Base-by-base conservation (phyloP, 2,797 vertebrate species). In the Urophycis tenuis region DNA sequence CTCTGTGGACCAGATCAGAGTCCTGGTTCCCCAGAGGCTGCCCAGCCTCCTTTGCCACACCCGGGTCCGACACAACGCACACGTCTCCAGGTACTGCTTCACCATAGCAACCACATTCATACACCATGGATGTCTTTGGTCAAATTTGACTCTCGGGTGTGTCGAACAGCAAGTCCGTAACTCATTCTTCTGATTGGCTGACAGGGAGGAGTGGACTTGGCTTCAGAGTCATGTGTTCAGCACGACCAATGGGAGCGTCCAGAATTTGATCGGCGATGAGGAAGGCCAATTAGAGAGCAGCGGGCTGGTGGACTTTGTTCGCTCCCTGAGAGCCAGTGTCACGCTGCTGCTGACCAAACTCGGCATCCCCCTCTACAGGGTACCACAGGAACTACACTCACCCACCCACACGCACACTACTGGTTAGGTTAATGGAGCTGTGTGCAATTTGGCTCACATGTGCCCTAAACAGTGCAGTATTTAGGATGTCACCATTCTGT, bases 201-300 rank as follows among this genome's bases (percentile, higher is more conserved):
- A 73, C 86, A 94, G 93, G 71, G 93, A 93, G 77, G 93, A 94
- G 89, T 94, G 93, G 93, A 79, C 82, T 1, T 93, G 92, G 93
- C 89, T 94, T 49, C 92, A 93, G 90, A 90, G 87, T 78, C 91
- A 93, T 3, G 86, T 88, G 70, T 85, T 77, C 92, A 91, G 81
- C 5, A 74, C 87, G 84, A 45, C 88, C 91, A 85, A 79, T 83
- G 91, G 88, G 88, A 67, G 87, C 80, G 84, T 78, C 88, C 88
- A 93, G 67, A 86, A 85, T 84, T 34, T 88, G 77, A 83, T 77
- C 2, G 15, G 77, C 10, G 88, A 84, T 19, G 89, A 91, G 0
- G 84, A 89, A 1, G 78, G 79, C 77, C 10, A 74, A 79, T 84
- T 78, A 67, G 91, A 93, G 83, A 89, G 77, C 85, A 82, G 80